These are phyloP conservation scores for Acronicta psi DNA, from an alignment of 2,888 invertebrate species.

Conservation along the genomic window DNA sequence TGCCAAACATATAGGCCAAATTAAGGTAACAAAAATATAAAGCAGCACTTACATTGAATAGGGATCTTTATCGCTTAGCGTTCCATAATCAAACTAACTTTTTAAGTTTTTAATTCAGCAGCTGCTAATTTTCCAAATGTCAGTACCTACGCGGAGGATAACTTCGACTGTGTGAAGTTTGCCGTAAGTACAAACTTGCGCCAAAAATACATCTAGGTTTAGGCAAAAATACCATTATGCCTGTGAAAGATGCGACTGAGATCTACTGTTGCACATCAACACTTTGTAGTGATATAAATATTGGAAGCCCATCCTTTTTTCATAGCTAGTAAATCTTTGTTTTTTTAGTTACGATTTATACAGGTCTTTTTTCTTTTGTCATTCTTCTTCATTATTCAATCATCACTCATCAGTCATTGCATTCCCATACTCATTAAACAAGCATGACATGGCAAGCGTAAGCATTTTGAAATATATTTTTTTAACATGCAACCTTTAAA, in stretches of 20 bases:
- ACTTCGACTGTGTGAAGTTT: too few species aligned
- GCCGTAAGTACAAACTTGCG: too few species aligned
- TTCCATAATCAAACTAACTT: background rate
- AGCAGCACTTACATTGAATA: too few species aligned
- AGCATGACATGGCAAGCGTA: background rate
- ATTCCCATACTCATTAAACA: background rate
- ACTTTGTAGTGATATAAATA: too few species aligned
- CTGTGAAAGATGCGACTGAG: too few species aligned
- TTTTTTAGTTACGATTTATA: background rate
- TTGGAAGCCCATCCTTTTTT: background rate
- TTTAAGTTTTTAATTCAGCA: background rate
- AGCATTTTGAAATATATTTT: background rate
- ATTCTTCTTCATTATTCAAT: background rate
- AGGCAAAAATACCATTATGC: too few species aligned
- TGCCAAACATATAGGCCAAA: constrained; percentile 94
- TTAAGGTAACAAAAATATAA: constrained; percentile 87
- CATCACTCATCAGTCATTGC: constrained; percentile 3
- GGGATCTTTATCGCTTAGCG: background rate
- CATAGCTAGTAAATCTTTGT: background rate
- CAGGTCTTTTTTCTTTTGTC: background rate
- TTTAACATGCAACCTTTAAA: constrained; percentile 9
- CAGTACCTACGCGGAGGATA: too few species aligned
- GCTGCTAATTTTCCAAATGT: too few species aligned
- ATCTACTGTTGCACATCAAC: too few species aligned
- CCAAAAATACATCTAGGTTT: too few species aligned